Conservation (phyloP, 2,888 invertebrate species). For the Leptarthrus brevirostris region DNA sequence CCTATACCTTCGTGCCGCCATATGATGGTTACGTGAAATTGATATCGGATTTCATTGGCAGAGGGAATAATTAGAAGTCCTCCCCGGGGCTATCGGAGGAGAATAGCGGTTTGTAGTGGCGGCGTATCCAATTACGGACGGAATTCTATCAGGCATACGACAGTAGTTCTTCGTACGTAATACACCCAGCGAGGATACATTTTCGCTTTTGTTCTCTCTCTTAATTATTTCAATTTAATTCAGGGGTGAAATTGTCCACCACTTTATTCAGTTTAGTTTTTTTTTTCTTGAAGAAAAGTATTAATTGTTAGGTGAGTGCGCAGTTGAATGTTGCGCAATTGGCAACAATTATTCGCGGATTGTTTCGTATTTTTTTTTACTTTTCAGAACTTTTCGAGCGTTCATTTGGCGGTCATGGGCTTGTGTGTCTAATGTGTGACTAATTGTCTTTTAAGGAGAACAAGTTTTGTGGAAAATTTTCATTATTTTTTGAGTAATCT, state of each 20-base stretch:
- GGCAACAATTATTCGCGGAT: neutral
- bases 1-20: neutral
- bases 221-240: conserved; percentile 24
- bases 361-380: neutral
- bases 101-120: conserved; percentile 40
- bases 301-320: neutral
- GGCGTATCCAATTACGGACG: conserved; percentile 41
- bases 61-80: conserved; percentile 20
- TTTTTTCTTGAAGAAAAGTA: neutral
- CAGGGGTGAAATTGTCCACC: conserved; percentile 1
- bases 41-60: conserved; percentile 33
- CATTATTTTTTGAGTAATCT: no score
- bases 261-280: no score
- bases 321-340: neutral
- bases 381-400: no score
- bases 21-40: conserved; percentile 39
- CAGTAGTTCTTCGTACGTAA: conserved; percentile 19
- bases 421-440: no score
- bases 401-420: no score
- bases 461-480: no score
- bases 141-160: conserved; percentile 41
- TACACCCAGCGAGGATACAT: conserved; percentile 5
- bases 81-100: neutral
- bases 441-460: no score
- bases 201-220: conserved; percentile 34